Base-by-base conservation (phyloP, 1,140 invertebrate species). In the Phenacoccus solenopsis region DNA sequence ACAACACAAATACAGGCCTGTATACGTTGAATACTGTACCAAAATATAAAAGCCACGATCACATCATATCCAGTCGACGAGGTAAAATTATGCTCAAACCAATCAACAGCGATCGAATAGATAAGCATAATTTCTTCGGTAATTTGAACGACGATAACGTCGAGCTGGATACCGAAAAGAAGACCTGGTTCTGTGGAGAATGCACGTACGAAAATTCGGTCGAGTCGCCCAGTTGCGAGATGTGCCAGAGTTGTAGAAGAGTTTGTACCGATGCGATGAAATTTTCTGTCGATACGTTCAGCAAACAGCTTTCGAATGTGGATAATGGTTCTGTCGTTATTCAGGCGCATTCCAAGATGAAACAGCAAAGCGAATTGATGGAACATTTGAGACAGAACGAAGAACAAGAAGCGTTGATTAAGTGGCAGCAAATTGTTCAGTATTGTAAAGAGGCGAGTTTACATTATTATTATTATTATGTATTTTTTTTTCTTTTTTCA, bases 121-220 rank as follows among this genome's bases (percentile, higher is more conserved):
- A 5, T 5, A 49, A 49, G 16, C 2, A 16, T 5, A 9, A 16
- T 16, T 49, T 49, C 20, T 64, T 64, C 21, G 59, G 59, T 24
- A 27, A 24, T 64, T 25, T 64, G 59, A 64, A 64, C 59, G 78
- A 73, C 67, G 78, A 73, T 67, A 70, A 75, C 67, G 72, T 71
- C 20, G 27, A 28, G n/a, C 69, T 71, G 38, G 38, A 72, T 74
- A 69, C 73, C 24, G 59, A 64, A 10, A 24, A 21, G 61, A 30
- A 69, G 49, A 24, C 71, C 74, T 93, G 90, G 90, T 84, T 89
- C 67, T 94, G 91, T 75, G 82, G 85, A 28, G 81, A 89, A 21
- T 94, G 90, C 77, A 93, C 90, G 13, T 93, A 85, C 75, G 86
- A 90, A 78, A 93, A 93, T 79, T 82, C 83, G n/a, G 84, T 82